Evolutionary conservation across 2,888 invertebrate genomes (phyloP), one percentile per base, ranked within the genome.

Genomic region (Spilosoma lubricipeda): DNA sequence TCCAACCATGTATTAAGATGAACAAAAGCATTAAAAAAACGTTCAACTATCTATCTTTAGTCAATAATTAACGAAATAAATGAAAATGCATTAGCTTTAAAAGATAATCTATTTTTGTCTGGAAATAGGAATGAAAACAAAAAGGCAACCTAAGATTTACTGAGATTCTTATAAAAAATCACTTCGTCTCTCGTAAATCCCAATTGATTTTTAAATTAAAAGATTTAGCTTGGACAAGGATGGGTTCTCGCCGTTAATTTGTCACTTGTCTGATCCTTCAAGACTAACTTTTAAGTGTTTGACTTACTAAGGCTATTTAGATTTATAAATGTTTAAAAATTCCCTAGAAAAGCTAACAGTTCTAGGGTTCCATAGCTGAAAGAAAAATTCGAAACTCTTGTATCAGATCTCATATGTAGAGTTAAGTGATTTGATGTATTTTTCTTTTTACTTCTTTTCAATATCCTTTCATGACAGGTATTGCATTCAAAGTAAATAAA

Each of bases 171-270:
- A 73, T 39, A 78, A 76, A 82, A 77, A 84, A 77, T 75, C 74
- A 70, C 78, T 82, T 65, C 30, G 67, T 30, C 52, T n/a, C 64
- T 72, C 70, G 68, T 70, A 77, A 80, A 73, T 52, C 73, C 11
- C 66, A 77, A 83, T 83, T 83, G 83, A 82, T 83, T 84, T 82
- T 84, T 75, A 83, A 85, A 84, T 83, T 84, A 78, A 75, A 74
- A 76, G 77, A 74, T 77, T 75, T 71, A 82, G 71, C 75, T 33
- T 52, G 77, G 77, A 77, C 80, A 77, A 64, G 67, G 73, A 74
- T 33, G 68, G 75, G 56, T 73, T 39, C 76, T 30, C 70, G 64
- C 36, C 73, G 72, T 73, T 80, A 82, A 83, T 83, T 85, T 80
- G 77, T 83, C 85, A 85, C 78, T 78, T 74, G 65, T 63, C 68